Evolutionary conservation across 2,888 invertebrate species (phyloP), one percentile per base, ranked within the genome.

Genomic region (Rhogogaster chlorosoma): DNA sequence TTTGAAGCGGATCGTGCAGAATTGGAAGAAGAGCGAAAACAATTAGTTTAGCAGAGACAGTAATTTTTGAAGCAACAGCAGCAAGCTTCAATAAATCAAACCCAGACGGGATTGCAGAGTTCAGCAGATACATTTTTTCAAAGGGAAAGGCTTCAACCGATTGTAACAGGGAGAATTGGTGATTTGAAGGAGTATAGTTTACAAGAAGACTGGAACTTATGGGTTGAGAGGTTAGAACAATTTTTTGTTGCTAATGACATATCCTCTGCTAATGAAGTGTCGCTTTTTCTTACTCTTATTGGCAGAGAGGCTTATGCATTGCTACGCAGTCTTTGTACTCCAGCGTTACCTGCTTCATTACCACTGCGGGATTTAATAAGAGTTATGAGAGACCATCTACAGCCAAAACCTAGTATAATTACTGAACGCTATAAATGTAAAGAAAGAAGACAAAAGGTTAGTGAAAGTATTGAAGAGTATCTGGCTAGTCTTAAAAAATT

Each of bases 161-260:
- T 49, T 18, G 15, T 49, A 15, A 49, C 49, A 18, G 49, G 18
- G 18, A 49, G 49, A 49, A n/a, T 49, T 49, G 49, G 49, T 49
- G 49, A 49, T 18, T 18, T 49, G 18, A 49, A n/a, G 6, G 18
- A 85, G 64, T 86, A 85, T 57, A 57, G 61, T 75, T 9, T 84
- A 10, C 38, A 29, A 10, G 85, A 85, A 6, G 84, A 86, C 15
- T 86, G 86, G 85, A n/a, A 36, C 2, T 22, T 83, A 5, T 87
- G 85, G 86, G 36, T 73, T 1, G 86, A 87, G 18, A 75, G 86
- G 42, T 84, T 87, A 12, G 86, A 87, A 1, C 86, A 84, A 29
- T 86, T 73, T 67, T 77, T 86, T 61, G 22, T 71, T 36, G 84
- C 49, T n/a, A 86, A 86, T 18, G 78, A 83, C 5, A 80, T 87